Evolutionary conservation across 2,888 invertebrate genomes (phyloP), one percentile per base, ranked within the genome.

Genomic region (Dinocampus coccinellae): DNA sequence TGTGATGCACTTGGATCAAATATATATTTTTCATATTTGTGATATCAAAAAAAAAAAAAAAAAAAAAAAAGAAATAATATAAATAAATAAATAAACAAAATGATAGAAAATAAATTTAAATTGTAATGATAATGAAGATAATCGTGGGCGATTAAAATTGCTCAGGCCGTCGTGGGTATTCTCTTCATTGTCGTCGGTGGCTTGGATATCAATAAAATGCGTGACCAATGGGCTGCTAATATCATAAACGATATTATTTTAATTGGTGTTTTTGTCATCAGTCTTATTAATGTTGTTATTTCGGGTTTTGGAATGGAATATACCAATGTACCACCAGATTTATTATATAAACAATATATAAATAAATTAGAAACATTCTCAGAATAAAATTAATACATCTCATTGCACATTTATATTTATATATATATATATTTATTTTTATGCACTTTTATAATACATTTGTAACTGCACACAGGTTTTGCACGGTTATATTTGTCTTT

Each of bases 231-330:
- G 55, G 91, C 93, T 29, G 95, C 95, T n/a, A 88, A 92, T 77
- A 90, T 94, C 77, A 89, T 96, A 78, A 96, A 96, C 88, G 95
- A 96, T 87, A 83, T 94, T 79, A 94, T 95, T 79, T 91, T 95
- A 74, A 91, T 94, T 82, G 91, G 93, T 77, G 91, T 96, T 82
- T 96, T 96, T 88, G 85, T 94, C 64, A 95, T 96, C 86, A 94
- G 95, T 16, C 90, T 95, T 64, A 89, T 93, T 60, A 96, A 96
- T 85, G 92, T 96, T 74, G 90, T 95, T 60, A 94, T 94, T 83
- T 94, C 95, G 57, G 94, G 93, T 52, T 96, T 97, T 83, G 95
- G 95, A 64, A 92, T 96, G 78, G 94, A 95, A 83, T 92, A 93
- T 84, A 92, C 93, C 10, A 93, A 91, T 80, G 91, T 90, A 77